phyloP scores from a whole-genome alignment of 2,888 invertebrate species.

The Hirtodrosophila duncani region DNA sequence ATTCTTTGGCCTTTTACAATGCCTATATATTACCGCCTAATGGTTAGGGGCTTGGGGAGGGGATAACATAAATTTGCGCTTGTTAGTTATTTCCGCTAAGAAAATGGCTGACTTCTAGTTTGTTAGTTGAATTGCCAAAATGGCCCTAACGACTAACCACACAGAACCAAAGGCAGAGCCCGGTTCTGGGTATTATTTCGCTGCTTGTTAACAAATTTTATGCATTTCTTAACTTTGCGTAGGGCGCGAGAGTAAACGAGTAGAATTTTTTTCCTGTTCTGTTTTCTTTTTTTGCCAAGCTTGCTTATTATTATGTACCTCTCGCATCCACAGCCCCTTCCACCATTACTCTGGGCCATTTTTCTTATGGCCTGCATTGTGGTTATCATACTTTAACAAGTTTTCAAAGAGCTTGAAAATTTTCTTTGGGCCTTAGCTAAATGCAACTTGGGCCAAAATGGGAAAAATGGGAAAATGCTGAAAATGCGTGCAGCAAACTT shows the following conservation, averaged over 20 bases:
- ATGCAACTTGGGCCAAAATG: conserved; percentile 38
- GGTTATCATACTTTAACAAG: conserved; percentile 77
- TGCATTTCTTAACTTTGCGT: conserved; percentile 68
- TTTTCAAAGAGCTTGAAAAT: conserved; percentile 74
- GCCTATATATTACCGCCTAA: too few species aligned
- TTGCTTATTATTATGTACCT: conserved; percentile 68
- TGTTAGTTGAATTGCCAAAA: too few species aligned
- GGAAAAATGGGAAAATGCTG: conserved; percentile 37
- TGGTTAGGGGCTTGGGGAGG: conserved; percentile 9
- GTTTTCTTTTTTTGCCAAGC: too few species aligned
- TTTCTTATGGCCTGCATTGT: conserved; percentile 60
- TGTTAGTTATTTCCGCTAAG: conserved; percentile 65
- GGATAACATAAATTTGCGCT: conserved; percentile 46
- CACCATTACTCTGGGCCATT: too few species aligned
- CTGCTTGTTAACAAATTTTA: conserved; percentile 71
- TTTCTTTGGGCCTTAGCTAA: conserved; percentile 52
- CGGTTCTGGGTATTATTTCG: conserved; percentile 8
- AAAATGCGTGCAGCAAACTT: conserved; percentile 69
- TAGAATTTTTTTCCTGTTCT: too few species aligned
- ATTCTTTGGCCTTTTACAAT: too few species aligned
- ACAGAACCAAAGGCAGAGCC: too few species aligned
- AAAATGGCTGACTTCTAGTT: conserved; percentile 40
- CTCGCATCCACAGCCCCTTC: too few species aligned
- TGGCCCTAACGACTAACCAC: too few species aligned
- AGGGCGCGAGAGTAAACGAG: conserved; percentile 65